Evolutionary conservation across 2,797 vertebrate genomes (phyloP), one percentile per base, ranked within the genome.

Genomic region (Decapterus maruadsi): DNA sequence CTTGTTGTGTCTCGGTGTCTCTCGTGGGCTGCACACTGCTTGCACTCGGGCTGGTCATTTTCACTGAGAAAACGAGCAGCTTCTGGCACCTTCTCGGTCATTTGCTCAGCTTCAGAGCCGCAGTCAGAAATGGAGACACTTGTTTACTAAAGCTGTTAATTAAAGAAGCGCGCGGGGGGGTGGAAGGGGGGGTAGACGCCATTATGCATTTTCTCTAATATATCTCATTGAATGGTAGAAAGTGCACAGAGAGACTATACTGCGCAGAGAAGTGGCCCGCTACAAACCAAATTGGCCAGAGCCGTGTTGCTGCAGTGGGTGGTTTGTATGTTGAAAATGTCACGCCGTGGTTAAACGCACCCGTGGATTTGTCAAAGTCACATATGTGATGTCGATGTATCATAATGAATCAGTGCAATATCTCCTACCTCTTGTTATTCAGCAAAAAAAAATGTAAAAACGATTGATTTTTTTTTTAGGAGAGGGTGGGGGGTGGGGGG

Each of bases 271-370:
- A 75, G 83, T 71, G 90, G 70, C 80, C 86, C 81, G 68, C 72
- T 80, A 80, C 72, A 58, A 64, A 26, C 81, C 80, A 82, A 81
- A 86, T 57, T 80, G 85, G 54, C 81, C 66, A 69, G 45, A 89
- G 80, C 85, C 43, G 70, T 72, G 29, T 8, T 87, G 93, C 96
- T 97, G 97, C 97, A 97, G 96, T 93, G 94, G 91, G 89, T 84
- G 93, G 84, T 84, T 92, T 85, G 77, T 61, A 68, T 83, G 89
- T 72, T 77, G 71, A 65, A 86, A 87, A 86, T 86, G 80, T 75
- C 89, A 87, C 75, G 79, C 85, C 71, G 78, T 75, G 75, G 55
- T 45, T 45, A 61, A 84, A 83, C 55, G 78, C 75, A 62, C 46
- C 34, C 48, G n/a, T 60, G 54, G 22, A 42, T 78, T 58, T 63